Evolutionary conservation across 1,140 invertebrate species (phyloP).

Genomic region (Euwallacea similis): DNA sequence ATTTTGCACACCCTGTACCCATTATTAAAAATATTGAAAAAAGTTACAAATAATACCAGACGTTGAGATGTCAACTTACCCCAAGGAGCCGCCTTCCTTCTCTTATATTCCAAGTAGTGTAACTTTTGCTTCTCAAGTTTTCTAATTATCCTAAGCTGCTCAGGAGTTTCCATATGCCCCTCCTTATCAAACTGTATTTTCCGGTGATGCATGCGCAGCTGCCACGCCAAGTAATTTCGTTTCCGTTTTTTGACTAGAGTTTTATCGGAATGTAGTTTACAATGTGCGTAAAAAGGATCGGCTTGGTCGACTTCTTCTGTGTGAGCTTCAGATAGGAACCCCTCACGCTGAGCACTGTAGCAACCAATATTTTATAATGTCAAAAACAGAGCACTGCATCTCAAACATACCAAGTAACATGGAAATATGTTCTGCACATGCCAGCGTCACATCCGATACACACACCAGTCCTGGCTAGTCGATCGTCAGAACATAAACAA

Average conservation of each 20-base stretch:
- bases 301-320: slow-evolving; percentile 92
- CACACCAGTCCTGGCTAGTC: slow-evolving; percentile 88
- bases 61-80: slow-evolving; percentile 62
- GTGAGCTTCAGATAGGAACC: slow-evolving; percentile 89
- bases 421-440: slow-evolving; percentile 96
- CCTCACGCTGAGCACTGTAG: slow-evolving; percentile 86
- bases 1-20: too few species aligned
- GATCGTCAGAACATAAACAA: slow-evolving; percentile 82
- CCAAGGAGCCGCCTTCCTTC: slow-evolving; percentile 79
- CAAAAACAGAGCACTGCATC: neutral
- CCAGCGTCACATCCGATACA: slow-evolving; percentile 97
- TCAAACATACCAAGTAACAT: slow-evolving; percentile 86
- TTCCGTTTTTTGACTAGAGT: slow-evolving; percentile 75
- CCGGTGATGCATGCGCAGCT: slow-evolving; percentile 75
- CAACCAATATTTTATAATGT: neutral
- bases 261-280: slow-evolving; percentile 88
- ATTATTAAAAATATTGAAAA: too few species aligned
- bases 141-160: slow-evolving; percentile 73
- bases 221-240: slow-evolving; percentile 86
- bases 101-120: slow-evolving; percentile 75
- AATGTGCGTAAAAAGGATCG: slow-evolving; percentile 97
- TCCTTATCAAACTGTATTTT: slow-evolving; percentile 60
- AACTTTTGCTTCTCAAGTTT: slow-evolving; percentile 76
- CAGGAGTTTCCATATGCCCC: slow-evolving; percentile 61
- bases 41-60: neutral